Evolutionary conservation across 2,888 invertebrate genomes (phyloP).

Genomic region (Drosophila gaucha): DNA sequence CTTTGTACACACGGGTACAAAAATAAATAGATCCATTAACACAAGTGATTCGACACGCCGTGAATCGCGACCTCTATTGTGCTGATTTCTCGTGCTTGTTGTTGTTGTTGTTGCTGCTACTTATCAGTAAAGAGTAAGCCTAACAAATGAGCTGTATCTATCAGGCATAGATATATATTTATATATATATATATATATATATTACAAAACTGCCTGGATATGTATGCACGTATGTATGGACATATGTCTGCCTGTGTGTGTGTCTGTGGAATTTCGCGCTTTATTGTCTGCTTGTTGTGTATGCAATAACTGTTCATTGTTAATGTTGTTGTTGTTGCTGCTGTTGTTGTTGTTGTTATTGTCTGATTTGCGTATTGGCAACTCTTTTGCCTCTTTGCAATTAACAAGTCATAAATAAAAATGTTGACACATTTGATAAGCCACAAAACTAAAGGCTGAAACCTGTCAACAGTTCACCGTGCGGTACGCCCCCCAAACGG

Average conservation of each 20-base stretch:
- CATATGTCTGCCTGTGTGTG: conserved; percentile 18
- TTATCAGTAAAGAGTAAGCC: conserved; percentile 60
- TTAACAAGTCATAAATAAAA: conserved; percentile 80
- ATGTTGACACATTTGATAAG: conserved; percentile 72
- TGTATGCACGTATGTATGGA: no score
- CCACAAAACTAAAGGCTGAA: conserved; percentile 39
- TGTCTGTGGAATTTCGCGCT: conserved; percentile 68
- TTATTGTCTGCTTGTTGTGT: conserved; percentile 65
- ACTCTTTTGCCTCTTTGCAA: conserved; percentile 74
- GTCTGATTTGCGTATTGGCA: conserved; percentile 68
- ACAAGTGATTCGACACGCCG: conserved; percentile 61
- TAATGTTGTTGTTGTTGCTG: conserved; percentile 34
- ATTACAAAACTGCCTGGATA: conserved; percentile 4
- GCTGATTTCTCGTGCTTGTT: conserved; percentile 16
- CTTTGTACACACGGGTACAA: conserved; percentile 6
- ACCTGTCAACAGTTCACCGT: conserved; percentile 42
- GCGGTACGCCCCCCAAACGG: conserved; percentile 8
- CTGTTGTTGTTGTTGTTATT: conserved; percentile 35
- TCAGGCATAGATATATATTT: conserved; percentile 19
- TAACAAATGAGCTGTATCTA: conserved; percentile 62
- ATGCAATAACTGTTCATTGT: conserved; percentile 38
- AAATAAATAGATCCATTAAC: conserved; percentile 44
- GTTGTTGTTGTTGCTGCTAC: conserved; percentile 38
- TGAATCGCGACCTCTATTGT: conserved; percentile 50
- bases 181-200: conserved; percentile 1